Base-by-base conservation (phyloP, 2,888 invertebrate species). In the Pseudanteris insignis region DNA sequence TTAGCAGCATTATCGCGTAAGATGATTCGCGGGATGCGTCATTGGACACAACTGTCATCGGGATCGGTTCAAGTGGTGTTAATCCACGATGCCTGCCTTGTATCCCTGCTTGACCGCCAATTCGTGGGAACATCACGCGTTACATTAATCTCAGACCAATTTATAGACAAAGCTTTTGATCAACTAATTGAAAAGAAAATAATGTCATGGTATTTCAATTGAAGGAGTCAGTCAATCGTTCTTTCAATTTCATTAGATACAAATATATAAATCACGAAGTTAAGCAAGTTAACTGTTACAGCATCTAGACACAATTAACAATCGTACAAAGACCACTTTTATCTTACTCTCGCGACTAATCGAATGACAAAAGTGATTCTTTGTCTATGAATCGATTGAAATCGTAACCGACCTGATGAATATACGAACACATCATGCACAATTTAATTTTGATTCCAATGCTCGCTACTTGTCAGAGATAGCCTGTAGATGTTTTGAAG, bases 51-150 rank as follows among this genome's bases (percentile, higher is more conserved):
- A 29, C 67, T 70, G 67, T 76, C 74, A 78, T 77, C 77, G 74
- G 69, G 68, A 77, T 74, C 74, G 69, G 77, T 77, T 78, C 77
- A 77, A 78, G 77, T 78, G 76, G 74, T 74, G 73, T 74, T 77
- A 74, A 78, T 76, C 70, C 63, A 66, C 34, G 66, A 64, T 70
- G 55, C 66, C 67, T 71, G 69, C 66, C 70, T 65, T 70, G 64
- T 67, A 68, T 68, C 68, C 64, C 67, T 55, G 64, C 65, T 50
- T 64, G 68, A 53, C 64, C 64, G 64, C 60, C 66, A 64, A 70
- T 74, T 75, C 77, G 77, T 77, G 77, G 73, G 77, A 77, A 78
- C 70, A 38, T 64, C 58, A 55, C 64, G 63, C 64, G 53, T 48
- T 55, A 26, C 34, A 25, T 57, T 48, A 55, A 61, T 60, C 60